These are phyloP conservation scores for Pseudonaja textilis DNA, from an alignment of 2,113 vertebrate species.

Conservation along the genomic window DNA sequence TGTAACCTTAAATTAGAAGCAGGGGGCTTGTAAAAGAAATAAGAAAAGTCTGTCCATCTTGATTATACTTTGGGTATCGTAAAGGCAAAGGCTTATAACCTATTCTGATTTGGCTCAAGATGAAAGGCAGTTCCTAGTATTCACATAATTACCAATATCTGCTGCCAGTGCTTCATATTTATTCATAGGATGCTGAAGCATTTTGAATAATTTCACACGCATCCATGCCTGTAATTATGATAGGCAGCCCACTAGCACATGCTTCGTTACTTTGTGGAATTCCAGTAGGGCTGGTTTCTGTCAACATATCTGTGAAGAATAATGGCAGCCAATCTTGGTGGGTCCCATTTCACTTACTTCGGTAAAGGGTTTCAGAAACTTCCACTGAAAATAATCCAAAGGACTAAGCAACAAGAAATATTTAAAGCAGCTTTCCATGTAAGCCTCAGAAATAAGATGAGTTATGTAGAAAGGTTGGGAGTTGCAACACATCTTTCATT, in stretches of 20 bases:
- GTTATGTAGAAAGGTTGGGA: not conserved
- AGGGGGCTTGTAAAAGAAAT: not conserved
- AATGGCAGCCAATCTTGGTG: constrained; percentile 39
- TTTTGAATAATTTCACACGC: constrained; percentile 63
- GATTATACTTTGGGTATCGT: constrained; percentile 27
- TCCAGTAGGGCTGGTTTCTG: constrained; percentile 54
- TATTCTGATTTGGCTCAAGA: constrained; percentile 38
- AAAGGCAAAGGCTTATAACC: constrained; percentile 40
- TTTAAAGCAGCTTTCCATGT: not conserved
- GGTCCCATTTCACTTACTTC: constrained; percentile 33
- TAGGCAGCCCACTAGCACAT: constrained; percentile 59
- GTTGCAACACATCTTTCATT: constrained; percentile 20
- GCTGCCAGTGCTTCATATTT: constrained; percentile 49
- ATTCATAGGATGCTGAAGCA: constrained; percentile 53
- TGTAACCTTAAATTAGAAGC: constrained; percentile 29
- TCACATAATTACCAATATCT: constrained; percentile 45
- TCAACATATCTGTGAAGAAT: constrained; percentile 38
- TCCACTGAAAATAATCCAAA: not conserved
- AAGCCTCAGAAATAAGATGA: not conserved
- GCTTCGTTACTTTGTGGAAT: constrained; percentile 57
- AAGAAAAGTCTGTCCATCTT: constrained; percentile 29
- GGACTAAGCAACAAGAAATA: not conserved
- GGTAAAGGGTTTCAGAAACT: not conserved
- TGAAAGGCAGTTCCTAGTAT: constrained; percentile 39
- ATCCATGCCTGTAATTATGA: constrained; percentile 63